These are phyloP conservation scores for Aplocera efformata DNA, from an alignment of 2,888 invertebrate genomes.

Conservation along the genomic window DNA sequence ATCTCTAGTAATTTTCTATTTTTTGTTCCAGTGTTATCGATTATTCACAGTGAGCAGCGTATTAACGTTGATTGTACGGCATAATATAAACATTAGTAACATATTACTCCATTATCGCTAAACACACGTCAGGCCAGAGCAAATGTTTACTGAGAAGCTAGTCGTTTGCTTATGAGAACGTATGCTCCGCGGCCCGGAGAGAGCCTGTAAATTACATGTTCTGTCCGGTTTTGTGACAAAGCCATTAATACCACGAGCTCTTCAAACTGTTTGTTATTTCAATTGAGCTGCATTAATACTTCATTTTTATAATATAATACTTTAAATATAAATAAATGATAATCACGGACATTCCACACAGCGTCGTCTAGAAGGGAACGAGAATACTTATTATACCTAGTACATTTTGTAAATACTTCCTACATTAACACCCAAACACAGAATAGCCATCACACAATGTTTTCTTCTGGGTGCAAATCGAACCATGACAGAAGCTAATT, in stretches of 20 bases:
- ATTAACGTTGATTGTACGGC: constrained; percentile 51
- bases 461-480: too few species aligned
- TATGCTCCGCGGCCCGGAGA: constrained; percentile 36
- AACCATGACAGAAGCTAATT: too few species aligned
- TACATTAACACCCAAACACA: too few species aligned
- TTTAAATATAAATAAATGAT: too few species aligned
- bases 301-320: constrained; percentile 30
- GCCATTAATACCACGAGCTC: constrained; percentile 26
- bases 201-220: constrained; percentile 20
- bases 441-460: too few species aligned
- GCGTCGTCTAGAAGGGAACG: too few species aligned
- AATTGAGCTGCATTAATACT: constrained; percentile 4
- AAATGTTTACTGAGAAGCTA: constrained; percentile 59
- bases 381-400: too few species aligned
- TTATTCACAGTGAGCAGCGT: constrained; percentile 51
- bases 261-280: constrained; percentile 12
- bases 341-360: too few species aligned
- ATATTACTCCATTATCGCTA: constrained; percentile 61
- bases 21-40: constrained; percentile 31
- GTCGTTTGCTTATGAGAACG: constrained; percentile 37
- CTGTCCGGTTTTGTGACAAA: constrained; percentile 16
- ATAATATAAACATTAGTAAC: constrained; percentile 62
- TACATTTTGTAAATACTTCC: too few species aligned
- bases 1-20: constrained; percentile 1
- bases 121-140: constrained; percentile 52